Base-by-base conservation (phyloP, 92 coral and sea anemone genomes). In the Diadumene lineata region DNA sequence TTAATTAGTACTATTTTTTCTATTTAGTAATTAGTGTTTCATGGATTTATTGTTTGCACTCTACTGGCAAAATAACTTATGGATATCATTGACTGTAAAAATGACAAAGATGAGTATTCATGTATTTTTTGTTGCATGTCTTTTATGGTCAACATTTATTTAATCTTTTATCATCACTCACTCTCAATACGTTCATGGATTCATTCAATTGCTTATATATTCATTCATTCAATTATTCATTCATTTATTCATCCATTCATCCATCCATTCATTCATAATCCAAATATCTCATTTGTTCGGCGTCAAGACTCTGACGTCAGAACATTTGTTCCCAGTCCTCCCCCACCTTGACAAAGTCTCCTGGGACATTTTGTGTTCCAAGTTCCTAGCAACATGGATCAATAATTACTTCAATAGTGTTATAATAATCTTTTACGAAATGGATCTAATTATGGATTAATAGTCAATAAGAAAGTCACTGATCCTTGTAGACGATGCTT, bases 241-340 rank as follows among this genome's bases (percentile, higher is more conserved):
- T 21, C 27, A 18, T 61, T 56, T 19, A 25, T 61, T 61, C 27
- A 28, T 24, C 27, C 27, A 53, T 15, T 15, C 18, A 53, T 21
- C 4, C 19, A 53, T 53, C 18, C 4, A 15, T 21, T 53, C 19
- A 53, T 53, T 53, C 19, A 15, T 6, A 53, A 3, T 21, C 51
- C 17, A 44, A 44, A 44, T 44, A 44, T 60, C 10, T 34, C 66
- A 56, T 13, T 56, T 27, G 19, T 11, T 48, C 13, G 19, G 63
- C 69, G n/a, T n/a, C n/a, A n/a, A 66, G 53, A 43, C 34, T n/a
- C 27, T 72, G 77, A 72, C 77, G 77, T 72, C 77, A 72, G 33
- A 16, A 23, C 30, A 50, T 34, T 67, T 1, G 32, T 3, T 16
- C 31, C 77, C 77, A 72, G 77, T 56, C 55, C 24, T 24, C n/a